Conservation (phyloP, 1,140 invertebrate genomes). For the Zaprionus tsacasi region DNA sequence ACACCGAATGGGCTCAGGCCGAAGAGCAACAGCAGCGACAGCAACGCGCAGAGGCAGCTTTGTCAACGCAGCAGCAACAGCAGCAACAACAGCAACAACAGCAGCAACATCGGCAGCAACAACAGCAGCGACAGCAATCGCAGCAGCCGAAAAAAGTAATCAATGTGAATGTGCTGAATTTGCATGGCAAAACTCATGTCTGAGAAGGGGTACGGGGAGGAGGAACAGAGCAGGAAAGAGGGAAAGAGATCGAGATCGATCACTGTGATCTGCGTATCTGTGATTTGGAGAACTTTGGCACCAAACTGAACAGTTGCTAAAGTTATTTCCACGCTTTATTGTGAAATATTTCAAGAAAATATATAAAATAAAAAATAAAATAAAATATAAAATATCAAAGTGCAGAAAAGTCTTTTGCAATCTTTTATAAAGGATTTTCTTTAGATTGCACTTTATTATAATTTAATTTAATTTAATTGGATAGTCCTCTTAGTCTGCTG, state of each 20-base stretch:
- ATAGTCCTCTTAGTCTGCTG: too few species aligned
- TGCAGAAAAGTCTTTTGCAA: too few species aligned
- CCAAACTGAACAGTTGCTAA: too few species aligned
- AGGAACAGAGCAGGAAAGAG: not conserved
- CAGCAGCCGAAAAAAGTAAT: constrained; percentile 37
- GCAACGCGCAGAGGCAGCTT: constrained; percentile 32
- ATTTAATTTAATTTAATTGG: too few species aligned
- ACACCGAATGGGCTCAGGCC: constrained; percentile 71
- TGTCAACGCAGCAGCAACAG: constrained; percentile 48
- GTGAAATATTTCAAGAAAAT: too few species aligned
- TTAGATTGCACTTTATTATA: too few species aligned
- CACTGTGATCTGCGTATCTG: too few species aligned
- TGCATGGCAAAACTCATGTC: constrained; percentile 47
- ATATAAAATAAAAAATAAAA: too few species aligned
- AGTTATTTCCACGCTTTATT: too few species aligned
- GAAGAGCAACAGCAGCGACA: not conserved
- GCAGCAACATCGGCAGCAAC: constrained; percentile 25
- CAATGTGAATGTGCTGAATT: constrained; percentile 59
- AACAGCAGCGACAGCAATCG: constrained; percentile 22
- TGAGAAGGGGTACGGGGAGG: not conserved
- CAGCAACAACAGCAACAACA: constrained; percentile 32
- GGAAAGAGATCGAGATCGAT: not conserved
- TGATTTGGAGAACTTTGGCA: not conserved
- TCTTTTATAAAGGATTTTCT: too few species aligned
- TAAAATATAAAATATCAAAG: too few species aligned